phyloP scores from a whole-genome alignment of 2,888 invertebrate species.

The Hemicrepidius hirtus region DNA sequence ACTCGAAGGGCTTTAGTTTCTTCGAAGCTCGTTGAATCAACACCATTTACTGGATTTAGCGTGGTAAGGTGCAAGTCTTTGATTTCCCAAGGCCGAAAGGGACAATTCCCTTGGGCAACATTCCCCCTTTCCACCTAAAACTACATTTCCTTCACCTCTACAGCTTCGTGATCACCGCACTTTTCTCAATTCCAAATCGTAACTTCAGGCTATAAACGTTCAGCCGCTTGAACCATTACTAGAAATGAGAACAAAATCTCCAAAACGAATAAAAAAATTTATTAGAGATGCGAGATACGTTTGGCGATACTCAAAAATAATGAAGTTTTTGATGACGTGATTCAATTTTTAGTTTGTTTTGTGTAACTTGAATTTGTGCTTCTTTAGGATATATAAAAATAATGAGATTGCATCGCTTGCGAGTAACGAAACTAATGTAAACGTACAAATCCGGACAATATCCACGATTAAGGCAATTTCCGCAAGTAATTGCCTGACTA shows the following conservation, averaged over 20 bases:
- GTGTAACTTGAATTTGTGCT: neutral
- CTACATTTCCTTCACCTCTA: conserved; percentile 39
- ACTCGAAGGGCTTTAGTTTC: conserved; percentile 9
- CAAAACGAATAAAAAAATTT: conserved; percentile 31
- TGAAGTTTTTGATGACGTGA: conserved; percentile 22
- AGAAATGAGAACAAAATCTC: conserved; percentile 37
- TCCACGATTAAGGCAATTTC: conserved; percentile 11
- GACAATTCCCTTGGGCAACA: conserved; percentile 43
- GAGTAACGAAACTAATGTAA: conserved; percentile 11
- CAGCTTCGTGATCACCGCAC: conserved; percentile 44
- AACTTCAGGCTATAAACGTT: conserved; percentile 40
- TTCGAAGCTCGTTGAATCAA: conserved; percentile 31
- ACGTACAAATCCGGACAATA: conserved; percentile 8
- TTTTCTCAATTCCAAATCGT: conserved; percentile 41
- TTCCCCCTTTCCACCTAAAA: conserved; percentile 37
- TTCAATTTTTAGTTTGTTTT: conserved; percentile 5
- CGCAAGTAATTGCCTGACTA: conserved; percentile 8
- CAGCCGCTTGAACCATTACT: conserved; percentile 39
- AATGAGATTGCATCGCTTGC: neutral
- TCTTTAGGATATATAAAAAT: neutral
- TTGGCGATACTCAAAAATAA: conserved; percentile 21
- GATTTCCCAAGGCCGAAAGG: conserved; percentile 42
- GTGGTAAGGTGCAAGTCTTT: conserved; percentile 36
- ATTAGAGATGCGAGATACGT: conserved; percentile 6
- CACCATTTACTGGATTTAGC: conserved; percentile 43